These are phyloP conservation scores for Colistium nudipinnis DNA, from an alignment of 2,113 vertebrate species.

Conservation along the genomic window DNA sequence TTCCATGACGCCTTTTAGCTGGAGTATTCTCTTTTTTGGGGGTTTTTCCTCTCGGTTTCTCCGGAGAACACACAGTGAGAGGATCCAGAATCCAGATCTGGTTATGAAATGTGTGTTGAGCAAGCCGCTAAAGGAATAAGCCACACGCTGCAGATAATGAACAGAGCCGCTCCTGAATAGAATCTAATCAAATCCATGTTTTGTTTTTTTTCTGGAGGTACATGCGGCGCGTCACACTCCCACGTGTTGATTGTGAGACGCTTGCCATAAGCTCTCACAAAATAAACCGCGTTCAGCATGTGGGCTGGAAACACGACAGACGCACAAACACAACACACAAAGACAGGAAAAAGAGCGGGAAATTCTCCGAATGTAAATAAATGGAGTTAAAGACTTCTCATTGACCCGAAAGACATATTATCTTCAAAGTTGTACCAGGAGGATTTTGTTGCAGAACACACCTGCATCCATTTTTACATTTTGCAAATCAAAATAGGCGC, in stretches of 20 bases:
- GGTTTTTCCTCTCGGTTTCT: no score
- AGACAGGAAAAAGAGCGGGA: conserved; percentile 15
- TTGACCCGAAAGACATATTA: no score
- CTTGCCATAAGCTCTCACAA: conserved; percentile 69
- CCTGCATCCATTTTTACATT: no score
- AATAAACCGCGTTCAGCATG: conserved; percentile 67
- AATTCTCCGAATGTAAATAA: no score
- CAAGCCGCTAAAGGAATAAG: conserved; percentile 21
- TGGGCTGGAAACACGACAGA: conserved; percentile 73
- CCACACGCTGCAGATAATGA: conserved; percentile 58
- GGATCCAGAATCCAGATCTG: conserved; percentile 15
- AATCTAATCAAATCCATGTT: conserved; percentile 62
- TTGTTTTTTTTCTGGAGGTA: conserved; percentile 45
- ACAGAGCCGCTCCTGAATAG: conserved; percentile 54
- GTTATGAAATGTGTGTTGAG: conserved; percentile 44
- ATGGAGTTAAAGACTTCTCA: no score
- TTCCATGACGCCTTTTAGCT: no score
- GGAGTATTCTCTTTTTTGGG: no score
- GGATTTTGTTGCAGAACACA: no score
- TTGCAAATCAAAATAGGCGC: no score
- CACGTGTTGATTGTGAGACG: conserved; percentile 72
- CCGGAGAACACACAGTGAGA: no score
- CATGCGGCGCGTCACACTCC: conserved; percentile 69
- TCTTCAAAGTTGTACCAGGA: no score
- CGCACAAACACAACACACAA: conserved; percentile 37